Base-by-base conservation (phyloP, 2,797 vertebrate genomes). In the Mareca penelope region DNA sequence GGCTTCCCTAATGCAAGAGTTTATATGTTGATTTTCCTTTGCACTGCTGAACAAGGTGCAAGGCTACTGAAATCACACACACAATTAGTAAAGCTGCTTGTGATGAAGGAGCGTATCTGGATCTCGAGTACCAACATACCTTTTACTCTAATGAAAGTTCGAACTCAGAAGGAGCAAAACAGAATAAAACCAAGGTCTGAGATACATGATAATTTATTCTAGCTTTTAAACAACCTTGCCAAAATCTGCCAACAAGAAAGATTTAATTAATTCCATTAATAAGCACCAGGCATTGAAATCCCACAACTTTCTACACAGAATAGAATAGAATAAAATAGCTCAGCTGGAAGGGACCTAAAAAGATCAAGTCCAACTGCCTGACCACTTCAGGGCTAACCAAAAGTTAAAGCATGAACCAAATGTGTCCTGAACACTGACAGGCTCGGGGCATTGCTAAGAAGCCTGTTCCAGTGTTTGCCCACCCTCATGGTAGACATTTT, bases 41-140 rank as follows among this genome's bases (percentile, higher is more conserved):
- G 76, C 83, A 61, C 52, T 81, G 56, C 81, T 93, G 91, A 85
- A 94, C 61, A 91, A 95, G 85, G 84, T 88, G 77, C 77, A 93
- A 21, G 77, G 28, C 83, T 83, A n/a, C 42, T 78, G 72, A 80
- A 95, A 91, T 94, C 94, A 94, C 75, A 89, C 75, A 88, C 33
- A 71, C 69, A 88, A 87, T 85, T 93, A 91, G 86, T 46, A 85
- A 95, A 93, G 91, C 72, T 0, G 7, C 78, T 89, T 87, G 68
- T 69, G 71, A 91, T 93, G 67, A 92, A 89, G 82, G 17, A 11
- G 57, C 31, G 52, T 16, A 63, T 80, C 85, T 79, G 77, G 28
- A 92, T 82, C 71, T 63, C 52, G 23, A 68, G 28, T 4, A 42
- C 57, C 48, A 69, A 42, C 4, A 0, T 17, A 37, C 53, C 21